Base-by-base conservation (phyloP, 2,888 invertebrate genomes). In the Dryomyza anilis region DNA sequence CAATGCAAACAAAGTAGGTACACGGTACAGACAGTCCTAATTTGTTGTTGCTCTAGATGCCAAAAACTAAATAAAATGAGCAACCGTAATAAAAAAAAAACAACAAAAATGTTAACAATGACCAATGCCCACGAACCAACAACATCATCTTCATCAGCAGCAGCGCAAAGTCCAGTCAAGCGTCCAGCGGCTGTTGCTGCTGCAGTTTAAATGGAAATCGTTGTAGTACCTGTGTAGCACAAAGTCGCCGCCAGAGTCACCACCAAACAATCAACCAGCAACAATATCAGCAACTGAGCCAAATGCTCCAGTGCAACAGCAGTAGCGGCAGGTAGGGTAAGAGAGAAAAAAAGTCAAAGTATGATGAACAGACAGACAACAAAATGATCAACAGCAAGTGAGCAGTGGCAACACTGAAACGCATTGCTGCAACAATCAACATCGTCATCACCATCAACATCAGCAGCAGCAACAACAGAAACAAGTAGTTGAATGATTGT, bases 11-110 rank as follows among this genome's bases (percentile, higher is more conserved):
- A n/a, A n/a, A n/a, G n/a, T n/a, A n/a, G n/a, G n/a, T n/a, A n/a
- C n/a, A n/a, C n/a, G n/a, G n/a, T n/a, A n/a, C n/a, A n/a, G n/a
- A 56, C 56, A 56, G 56, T 56, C 56, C 56, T 36, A 56, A 36
- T 56, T 56, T 56, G 39, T 36, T 52, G n/a, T n/a, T n/a, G n/a
- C n/a, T 39, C 7, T n/a, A 39, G 39, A 39, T n/a, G n/a, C n/a
- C n/a, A n/a, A n/a, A 4, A 1, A 16, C 4, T 33, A 21, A 30
- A n/a, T 33, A 56, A 7, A 48, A 19, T 2, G 30, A 48, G 59
- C 45, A 30, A 33, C 39, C 36, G 25, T 3, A 46, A 2, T 2
- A n/a, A 4, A 3, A n/a, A 12, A 39, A 39, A 7, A 39, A n/a
- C 39, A 39, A 39, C 39, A 39, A 39, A 12, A 39, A 7, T 8